A percentile compares a stretch with the other conserved stretches of the same genome.
These are phyloP conservation scores for Amazonetta brasiliensis DNA, from an alignment of 2,797 vertebrate species.

Conservation along the genomic window DNA sequence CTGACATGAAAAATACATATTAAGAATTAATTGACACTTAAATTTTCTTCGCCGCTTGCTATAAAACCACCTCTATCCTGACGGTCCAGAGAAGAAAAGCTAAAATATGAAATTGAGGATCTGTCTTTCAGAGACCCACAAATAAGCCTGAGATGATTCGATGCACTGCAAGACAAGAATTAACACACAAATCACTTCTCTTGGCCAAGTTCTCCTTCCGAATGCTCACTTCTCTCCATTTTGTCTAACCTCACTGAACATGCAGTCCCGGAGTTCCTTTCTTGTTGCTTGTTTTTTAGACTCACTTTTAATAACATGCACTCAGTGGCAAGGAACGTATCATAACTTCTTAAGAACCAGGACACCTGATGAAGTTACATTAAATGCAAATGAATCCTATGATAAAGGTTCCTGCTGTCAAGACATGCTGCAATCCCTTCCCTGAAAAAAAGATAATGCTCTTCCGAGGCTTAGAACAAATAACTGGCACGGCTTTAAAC, in stretches of 20 bases:
- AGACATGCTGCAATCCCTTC: neutral
- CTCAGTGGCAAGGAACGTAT: fast-evolving
- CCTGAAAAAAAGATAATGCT: neutral
- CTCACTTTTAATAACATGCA: fast-evolving
- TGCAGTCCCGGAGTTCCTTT: neutral
- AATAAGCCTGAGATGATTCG: neutral
- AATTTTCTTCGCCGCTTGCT: neutral
- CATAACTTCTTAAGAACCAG: neutral
- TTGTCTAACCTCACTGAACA: neutral
- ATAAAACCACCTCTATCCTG: neutral
- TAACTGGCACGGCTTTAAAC: neutral
- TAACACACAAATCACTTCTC: neutral
- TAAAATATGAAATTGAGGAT: neutral
- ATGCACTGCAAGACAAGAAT: neutral
- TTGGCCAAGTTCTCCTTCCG: neutral
- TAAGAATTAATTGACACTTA: neutral
- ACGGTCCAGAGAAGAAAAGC: neutral
- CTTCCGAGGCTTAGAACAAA: neutral
- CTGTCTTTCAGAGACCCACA: neutral
- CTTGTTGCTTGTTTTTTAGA: neutral
- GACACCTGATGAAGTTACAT: fast-evolving
- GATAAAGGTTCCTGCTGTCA: neutral
- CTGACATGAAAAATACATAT: neutral
- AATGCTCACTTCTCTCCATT: neutral
- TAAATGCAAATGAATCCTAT: neutral